These are phyloP conservation scores for Lymantria dispar DNA, from an alignment of 2,888 invertebrate genomes.

Conservation along the genomic window DNA sequence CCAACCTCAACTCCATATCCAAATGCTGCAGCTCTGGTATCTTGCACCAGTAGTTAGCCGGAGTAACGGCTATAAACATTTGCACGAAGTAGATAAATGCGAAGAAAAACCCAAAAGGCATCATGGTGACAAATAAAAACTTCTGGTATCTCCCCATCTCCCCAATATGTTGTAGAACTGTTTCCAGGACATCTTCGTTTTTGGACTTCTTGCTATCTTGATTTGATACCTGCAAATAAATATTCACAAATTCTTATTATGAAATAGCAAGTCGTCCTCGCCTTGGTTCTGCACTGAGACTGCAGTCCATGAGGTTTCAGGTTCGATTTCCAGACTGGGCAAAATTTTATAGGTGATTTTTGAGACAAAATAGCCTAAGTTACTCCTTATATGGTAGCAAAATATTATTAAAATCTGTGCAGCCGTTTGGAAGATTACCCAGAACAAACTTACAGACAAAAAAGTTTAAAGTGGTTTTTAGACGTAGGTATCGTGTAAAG, in stretches of 20 bases:
- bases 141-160: conserved; percentile 69
- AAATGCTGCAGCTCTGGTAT: conserved; percentile 61
- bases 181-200: conserved; percentile 51
- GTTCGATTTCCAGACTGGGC: too few species aligned
- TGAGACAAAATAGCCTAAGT: too few species aligned
- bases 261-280: too few species aligned
- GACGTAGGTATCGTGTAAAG: too few species aligned
- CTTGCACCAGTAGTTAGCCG: conserved; percentile 64
- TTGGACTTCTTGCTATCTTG: conserved; percentile 16
- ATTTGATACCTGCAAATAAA: conserved; percentile 12
- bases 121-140: conserved; percentile 59
- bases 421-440: too few species aligned
- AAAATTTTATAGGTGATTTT: too few species aligned
- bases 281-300: too few species aligned
- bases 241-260: neutral
- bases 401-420: too few species aligned
- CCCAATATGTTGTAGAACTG: conserved; percentile 60
- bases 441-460: too few species aligned
- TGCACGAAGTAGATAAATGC: conserved; percentile 70
- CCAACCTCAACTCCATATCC: conserved; percentile 54
- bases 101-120: conserved; percentile 67
- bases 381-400: too few species aligned
- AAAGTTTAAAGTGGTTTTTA: too few species aligned
- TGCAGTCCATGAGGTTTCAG: too few species aligned
- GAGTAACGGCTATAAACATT: conserved; percentile 69